These are phyloP conservation scores for Clarias laeviceps DNA, from an alignment of 2,797 vertebrate species.

Conservation along the genomic window DNA sequence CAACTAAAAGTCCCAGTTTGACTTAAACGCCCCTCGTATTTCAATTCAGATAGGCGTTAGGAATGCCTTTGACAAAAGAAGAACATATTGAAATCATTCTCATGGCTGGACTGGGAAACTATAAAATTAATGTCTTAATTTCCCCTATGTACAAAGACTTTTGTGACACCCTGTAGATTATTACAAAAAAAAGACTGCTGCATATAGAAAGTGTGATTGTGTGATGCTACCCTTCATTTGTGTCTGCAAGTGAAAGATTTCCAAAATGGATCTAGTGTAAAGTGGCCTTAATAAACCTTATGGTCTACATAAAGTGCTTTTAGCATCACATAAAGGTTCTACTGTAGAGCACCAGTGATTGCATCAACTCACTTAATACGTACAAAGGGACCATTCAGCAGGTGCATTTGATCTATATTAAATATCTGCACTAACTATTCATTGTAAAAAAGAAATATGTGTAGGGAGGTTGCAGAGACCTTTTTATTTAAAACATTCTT, in stretches of 20 bases:
- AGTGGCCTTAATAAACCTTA: neutral
- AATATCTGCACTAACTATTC: constrained; percentile 10
- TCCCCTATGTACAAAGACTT: too few species aligned
- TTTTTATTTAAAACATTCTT: constrained; percentile 58
- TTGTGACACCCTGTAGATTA: neutral
- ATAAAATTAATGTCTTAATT: too few species aligned
- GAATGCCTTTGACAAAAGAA: too few species aligned
- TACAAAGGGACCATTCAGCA: constrained; percentile 1
- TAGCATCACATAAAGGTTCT: neutral
- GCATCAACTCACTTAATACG: constrained; percentile 8
- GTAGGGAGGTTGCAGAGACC: neutral
- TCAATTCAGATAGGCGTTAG: too few species aligned
- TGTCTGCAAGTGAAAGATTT: neutral
- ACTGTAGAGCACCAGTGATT: neutral
- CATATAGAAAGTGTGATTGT: neutral
- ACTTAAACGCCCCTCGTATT: too few species aligned
- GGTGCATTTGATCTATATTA: constrained; percentile 6
- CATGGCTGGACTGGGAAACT: too few species aligned
- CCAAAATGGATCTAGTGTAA: neutral
- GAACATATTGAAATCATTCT: too few species aligned
- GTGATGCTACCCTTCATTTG: constrained; percentile 4
- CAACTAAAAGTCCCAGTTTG: too few species aligned
- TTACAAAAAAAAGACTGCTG: neutral
- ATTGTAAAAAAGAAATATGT: neutral
- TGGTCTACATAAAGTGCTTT: constrained; percentile 14